Evolutionary conservation across 2,113 vertebrate species (phyloP).

Genomic region (Scophthalmus maximus): DNA sequence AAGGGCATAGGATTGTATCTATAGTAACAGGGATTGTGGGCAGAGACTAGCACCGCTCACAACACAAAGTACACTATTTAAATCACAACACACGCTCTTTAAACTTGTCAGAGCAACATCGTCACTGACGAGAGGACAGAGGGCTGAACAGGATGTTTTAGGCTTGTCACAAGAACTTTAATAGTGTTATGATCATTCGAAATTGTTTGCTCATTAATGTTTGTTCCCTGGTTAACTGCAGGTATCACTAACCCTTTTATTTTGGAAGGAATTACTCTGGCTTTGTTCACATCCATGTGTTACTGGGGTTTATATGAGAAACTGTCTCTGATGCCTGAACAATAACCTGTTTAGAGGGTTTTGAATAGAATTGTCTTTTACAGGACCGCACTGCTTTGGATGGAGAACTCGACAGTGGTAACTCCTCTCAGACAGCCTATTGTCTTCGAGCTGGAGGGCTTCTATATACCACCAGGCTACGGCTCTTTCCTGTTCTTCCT

Average conservation of each 20-base stretch:
- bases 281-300: background rate
- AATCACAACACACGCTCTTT: background rate
- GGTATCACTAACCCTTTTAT: no score
- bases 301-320: background rate
- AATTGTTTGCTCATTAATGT: background rate
- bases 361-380: background rate
- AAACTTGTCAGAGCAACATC: background rate
- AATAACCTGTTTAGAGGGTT: background rate
- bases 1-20: background rate
- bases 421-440: constrained; percentile 61
- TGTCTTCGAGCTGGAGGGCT: constrained; percentile 69
- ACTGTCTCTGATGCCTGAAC: background rate
- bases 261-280: no score
- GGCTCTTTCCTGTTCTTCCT: constrained; percentile 56
- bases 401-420: constrained; percentile 53
- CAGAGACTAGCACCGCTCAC: background rate
- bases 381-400: constrained; percentile 18
- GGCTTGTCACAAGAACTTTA: background rate
- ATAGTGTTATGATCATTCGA: background rate
- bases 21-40: background rate
- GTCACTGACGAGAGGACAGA: background rate
- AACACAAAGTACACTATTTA: background rate
- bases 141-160: background rate
- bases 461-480: constrained; percentile 47
- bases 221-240: background rate